A percentile compares a stretch with the other conserved stretches of the same genome.
Evolutionary conservation across 2,113 vertebrate genomes (phyloP).

Genomic region (Syngnathus typhle): DNA sequence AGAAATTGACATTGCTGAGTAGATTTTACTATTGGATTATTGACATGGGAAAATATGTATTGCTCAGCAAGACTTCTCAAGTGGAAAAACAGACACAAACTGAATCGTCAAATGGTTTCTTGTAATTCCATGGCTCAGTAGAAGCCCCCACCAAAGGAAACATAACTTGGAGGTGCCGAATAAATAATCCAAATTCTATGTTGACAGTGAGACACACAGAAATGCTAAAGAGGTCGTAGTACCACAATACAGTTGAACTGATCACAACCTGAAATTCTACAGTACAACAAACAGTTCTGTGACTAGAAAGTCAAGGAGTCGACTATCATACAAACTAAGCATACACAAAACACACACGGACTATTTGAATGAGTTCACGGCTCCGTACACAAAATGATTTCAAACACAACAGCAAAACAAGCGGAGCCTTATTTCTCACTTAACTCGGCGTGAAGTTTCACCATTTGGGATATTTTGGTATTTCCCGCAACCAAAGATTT

Average conservation of each 20-base stretch:
- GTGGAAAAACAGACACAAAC: background rate
- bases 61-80: too few relatives aligned
- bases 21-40: too few relatives aligned
- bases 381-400: slow-evolving; percentile 4
- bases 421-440: slow-evolving; percentile 17
- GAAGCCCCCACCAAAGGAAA: slow-evolving; percentile 40
- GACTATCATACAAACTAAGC: slow-evolving; percentile 20
- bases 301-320: slow-evolving; percentile 19
- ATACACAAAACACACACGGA: slow-evolving; percentile 39
- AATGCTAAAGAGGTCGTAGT: slow-evolving; percentile 27
- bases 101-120: slow-evolving; percentile 51
- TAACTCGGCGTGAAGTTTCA: slow-evolving; percentile 12
- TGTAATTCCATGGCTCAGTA: slow-evolving; percentile 51
- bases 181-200: slow-evolving; percentile 18
- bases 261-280: slow-evolving; percentile 28
- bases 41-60: too few relatives aligned
- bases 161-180: slow-evolving; percentile 28
- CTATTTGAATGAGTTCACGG: slow-evolving; percentile 24
- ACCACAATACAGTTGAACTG: background rate
- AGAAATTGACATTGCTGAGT: background rate
- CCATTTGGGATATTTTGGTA: background rate
- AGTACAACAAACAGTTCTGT: slow-evolving; percentile 13
- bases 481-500: slow-evolving; percentile 15
- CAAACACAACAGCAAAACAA: slow-evolving; percentile 24
- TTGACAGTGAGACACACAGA: slow-evolving; percentile 35